Percentiles rank a stretch among this genome's conserved stretches.
Evolutionary conservation across 2,113 vertebrate species (phyloP).

Genomic region (Colistium nudipinnis): DNA sequence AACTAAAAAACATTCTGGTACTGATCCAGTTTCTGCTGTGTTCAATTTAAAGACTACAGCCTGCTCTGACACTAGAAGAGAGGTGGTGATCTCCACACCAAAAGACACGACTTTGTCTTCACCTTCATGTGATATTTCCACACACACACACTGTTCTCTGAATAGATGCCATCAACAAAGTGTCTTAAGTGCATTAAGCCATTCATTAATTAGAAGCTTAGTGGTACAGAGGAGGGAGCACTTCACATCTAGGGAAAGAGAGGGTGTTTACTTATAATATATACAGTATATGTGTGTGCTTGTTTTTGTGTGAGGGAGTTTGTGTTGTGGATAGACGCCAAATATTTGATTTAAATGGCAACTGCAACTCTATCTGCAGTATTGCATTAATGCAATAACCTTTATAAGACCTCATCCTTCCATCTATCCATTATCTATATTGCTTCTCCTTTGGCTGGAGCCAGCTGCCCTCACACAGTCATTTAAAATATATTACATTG

Average conservation of each 20-base stretch:
- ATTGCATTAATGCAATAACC: not conserved
- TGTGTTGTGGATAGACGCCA: no score
- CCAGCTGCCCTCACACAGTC: no score
- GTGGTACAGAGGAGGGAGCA: no score
- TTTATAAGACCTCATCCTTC: not conserved
- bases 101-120: conserved; percentile 25
- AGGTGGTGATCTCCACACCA: not conserved
- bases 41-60: conserved; percentile 18
- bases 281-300: no score
- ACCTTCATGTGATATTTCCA: conserved; percentile 29
- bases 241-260: no score
- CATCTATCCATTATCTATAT: not conserved
- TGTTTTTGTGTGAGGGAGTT: not conserved
- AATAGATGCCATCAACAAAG: not conserved
- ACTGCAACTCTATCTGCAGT: not conserved
- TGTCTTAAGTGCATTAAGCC: no score
- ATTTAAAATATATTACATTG: no score
- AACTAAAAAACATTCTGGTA: conserved; percentile 26
- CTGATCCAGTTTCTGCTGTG: conserved; percentile 48
- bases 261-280: no score
- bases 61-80: conserved; percentile 22
- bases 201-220: no score
- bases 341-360: no score
- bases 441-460: no score
- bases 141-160: not conserved